Conservation (phyloP, 2,888 invertebrate species). For the Hymenopus coronatus region DNA sequence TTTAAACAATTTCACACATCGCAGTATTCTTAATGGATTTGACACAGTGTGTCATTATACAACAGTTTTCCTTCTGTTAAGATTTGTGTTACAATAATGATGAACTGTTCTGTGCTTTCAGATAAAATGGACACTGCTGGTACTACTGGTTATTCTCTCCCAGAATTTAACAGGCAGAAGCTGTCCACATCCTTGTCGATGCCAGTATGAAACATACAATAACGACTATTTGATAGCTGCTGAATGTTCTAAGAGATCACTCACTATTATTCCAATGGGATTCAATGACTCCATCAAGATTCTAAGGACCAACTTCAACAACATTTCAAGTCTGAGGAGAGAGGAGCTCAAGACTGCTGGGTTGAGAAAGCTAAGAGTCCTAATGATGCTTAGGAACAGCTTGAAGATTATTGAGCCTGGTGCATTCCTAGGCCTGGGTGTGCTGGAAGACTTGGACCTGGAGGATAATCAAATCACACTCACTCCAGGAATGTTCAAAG, state of each 20-base stretch:
- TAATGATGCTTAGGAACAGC: neutral
- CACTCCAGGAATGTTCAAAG: neutral
- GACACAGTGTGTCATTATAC: no score
- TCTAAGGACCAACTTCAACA: neutral
- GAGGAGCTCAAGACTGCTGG: neutral
- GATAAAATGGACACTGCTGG: neutral
- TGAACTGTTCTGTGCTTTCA: no score
- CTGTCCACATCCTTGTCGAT: neutral
- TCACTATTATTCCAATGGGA: neutral
- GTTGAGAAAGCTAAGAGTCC: neutral
- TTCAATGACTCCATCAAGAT: neutral
- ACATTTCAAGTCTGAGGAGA: neutral
- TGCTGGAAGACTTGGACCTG: neutral
- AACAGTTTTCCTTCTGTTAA: no score
- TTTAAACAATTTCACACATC: no score
- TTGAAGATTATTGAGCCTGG: neutral
- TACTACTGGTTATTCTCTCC: neutral
- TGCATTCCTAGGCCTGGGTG: neutral
- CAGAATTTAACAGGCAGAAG: neutral
- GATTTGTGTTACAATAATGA: no score
- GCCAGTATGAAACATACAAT: neutral
- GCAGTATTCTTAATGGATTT: no score
- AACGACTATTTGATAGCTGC: neutral
- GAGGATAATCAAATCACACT: neutral
- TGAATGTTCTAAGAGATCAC: neutral